phyloP scores from a whole-genome alignment of 1,140 invertebrate species.

The Reticulitermes speratus region DNA sequence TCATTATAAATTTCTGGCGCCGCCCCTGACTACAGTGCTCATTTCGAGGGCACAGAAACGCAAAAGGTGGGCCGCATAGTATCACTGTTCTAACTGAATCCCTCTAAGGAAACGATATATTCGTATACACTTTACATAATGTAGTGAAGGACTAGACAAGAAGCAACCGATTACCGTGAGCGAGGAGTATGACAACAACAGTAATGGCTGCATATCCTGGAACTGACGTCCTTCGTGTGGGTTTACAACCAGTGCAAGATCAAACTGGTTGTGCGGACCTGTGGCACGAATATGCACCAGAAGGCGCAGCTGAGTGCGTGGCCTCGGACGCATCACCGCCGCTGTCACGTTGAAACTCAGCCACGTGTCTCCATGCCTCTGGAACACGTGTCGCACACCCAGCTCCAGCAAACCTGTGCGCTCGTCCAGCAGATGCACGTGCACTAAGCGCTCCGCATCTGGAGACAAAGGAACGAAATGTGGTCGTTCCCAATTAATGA shows the following conservation, averaged over 20 bases:
- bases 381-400: conserved; percentile 28
- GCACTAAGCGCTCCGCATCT: conserved; percentile 32
- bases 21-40: too few species aligned
- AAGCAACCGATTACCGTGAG: background rate
- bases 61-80: too few species aligned
- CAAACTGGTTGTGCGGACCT: conserved; percentile 38
- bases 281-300: conserved; percentile 38
- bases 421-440: conserved; percentile 42
- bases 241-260: conserved; percentile 44
- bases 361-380: conserved; percentile 46
- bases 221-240: conserved; percentile 43
- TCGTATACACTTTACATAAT: too few species aligned
- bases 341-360: conserved; percentile 48
- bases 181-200: background rate
- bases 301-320: conserved; percentile 41
- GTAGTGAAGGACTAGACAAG: background rate
- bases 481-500: too few species aligned
- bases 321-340: conserved; percentile 36
- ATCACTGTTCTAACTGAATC: too few species aligned
- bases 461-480: background rate
- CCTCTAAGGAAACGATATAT: too few species aligned
- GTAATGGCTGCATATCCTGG: conserved; percentile 29
- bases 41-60: too few species aligned
- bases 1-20: too few species aligned
- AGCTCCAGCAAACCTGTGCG: background rate